Base-by-base conservation (phyloP, 2,888 invertebrate species). In the Nemotelus pantherinus region DNA sequence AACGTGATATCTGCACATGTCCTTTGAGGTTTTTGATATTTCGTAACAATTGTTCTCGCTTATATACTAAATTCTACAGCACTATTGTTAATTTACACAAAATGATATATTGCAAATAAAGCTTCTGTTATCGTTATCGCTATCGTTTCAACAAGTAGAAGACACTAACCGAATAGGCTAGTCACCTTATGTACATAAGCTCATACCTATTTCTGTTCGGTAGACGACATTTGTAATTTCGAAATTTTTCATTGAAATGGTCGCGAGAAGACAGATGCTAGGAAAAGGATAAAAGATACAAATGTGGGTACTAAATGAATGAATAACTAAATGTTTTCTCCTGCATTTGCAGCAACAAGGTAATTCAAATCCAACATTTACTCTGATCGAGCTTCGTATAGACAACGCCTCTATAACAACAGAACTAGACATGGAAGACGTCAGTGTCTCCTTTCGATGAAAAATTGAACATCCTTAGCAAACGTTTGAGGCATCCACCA, bases 401-500 rank as follows among this genome's bases (percentile, higher is more conserved):
- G 25, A 25, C 25, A 25, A 25, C 25, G 25, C 25, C 25, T 25
- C 25, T 25, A 25, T 25, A 25, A 25, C 25, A 25, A 25, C 25
- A 25, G 25, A 25, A 25, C 44, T 48, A 67, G 6, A 67, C 67
- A 41, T 47, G 67, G 41, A 3, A 67, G 10, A n/a, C 6, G n/a
- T 63, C 41, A 63, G 41, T 43, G 50, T 41, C 55, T 67, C 39
- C 25, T 9, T 25, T 47, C n/a, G 10, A 45, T 2, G 71, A 57
- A 39, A 48, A 72, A 58, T 25, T 60, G 53, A 70, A 50, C 41
- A 70, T 39, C 44, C 53, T 78, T 39, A 76, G 47, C n/a, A 79
- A 10, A 9, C 72, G 58, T 45, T 74, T 67, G 67, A 79, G 78
- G 45, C 79, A 79, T 2, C 79, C 79, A 44, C 76, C 65, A 41